These are phyloP conservation scores for Drosophila albomicans DNA, from an alignment of 1,140 invertebrate species.

Conservation along the genomic window DNA sequence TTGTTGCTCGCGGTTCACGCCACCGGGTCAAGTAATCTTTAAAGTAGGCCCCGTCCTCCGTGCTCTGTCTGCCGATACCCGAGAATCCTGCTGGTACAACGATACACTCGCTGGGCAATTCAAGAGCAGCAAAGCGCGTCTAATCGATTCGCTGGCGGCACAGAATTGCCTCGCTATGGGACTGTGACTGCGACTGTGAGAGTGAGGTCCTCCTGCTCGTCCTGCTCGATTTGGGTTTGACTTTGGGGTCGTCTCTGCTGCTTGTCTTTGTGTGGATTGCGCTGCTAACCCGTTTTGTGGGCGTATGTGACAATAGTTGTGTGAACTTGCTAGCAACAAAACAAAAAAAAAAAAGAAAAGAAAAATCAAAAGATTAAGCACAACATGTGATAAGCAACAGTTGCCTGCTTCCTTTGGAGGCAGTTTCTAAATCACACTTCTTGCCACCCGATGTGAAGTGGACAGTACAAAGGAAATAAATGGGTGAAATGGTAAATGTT, in stretches of 20 bases:
- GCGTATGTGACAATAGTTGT: slow-evolving; percentile 73
- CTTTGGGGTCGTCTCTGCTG: not conserved
- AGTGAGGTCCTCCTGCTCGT: not conserved
- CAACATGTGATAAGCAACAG: slow-evolving; percentile 31
- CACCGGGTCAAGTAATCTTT: slow-evolving; percentile 43
- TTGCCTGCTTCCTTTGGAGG: slow-evolving; percentile 13
- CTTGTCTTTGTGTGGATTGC: slow-evolving; percentile 18
- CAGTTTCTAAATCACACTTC: slow-evolving; percentile 37
- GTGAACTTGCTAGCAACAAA: slow-evolving; percentile 47
- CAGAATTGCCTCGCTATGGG: slow-evolving; percentile 2
- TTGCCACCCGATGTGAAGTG: not conserved
- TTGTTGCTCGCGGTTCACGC: not conserved
- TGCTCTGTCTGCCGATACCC: not conserved
- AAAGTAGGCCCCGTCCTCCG: slow-evolving; percentile 2
- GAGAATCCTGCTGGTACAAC: not conserved
- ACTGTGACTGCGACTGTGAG: too few species aligned
- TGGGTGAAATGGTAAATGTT: not conserved
- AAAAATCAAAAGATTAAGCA: slow-evolving; percentile 42
- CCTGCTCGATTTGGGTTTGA: not conserved
- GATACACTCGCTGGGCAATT: slow-evolving; percentile 10
- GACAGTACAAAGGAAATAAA: not conserved
- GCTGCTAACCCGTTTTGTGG: slow-evolving; percentile 63
- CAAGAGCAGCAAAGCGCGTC: slow-evolving; percentile 46
- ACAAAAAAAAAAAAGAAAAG: slow-evolving; percentile 12
- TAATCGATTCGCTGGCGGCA: slow-evolving; percentile 57